Conservation (phyloP, 2,888 invertebrate species). For the Eristalis arbustorum region DNA sequence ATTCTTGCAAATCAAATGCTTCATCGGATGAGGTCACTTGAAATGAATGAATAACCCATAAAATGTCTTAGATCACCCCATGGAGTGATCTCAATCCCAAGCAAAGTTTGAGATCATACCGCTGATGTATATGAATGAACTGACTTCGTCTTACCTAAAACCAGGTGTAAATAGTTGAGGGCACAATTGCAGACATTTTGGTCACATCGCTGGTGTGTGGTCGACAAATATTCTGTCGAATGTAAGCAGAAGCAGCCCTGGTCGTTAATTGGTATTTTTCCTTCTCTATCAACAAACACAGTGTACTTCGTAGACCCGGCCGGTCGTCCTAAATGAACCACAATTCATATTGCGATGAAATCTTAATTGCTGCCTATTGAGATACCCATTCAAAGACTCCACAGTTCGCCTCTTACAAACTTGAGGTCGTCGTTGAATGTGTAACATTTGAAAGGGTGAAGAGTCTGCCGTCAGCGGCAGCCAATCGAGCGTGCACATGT, state of each 20-base stretch:
- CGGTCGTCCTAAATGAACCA: background rate
- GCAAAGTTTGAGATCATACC: background rate
- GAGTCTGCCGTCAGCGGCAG: conserved; percentile 2
- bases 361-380: conserved; percentile 40
- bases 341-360: conserved; percentile 37
- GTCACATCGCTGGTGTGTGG: too few relatives aligned
- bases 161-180: too few relatives aligned
- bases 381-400: conserved; percentile 29
- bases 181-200: too few relatives aligned
- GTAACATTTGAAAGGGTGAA: conserved; percentile 30
- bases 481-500: background rate
- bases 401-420: conserved; percentile 2
- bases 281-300: background rate
- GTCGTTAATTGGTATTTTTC: too few relatives aligned
- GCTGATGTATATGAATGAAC: background rate
- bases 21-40: background rate
- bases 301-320: background rate
- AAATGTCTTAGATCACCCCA: conserved; percentile 13
- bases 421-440: conserved; percentile 39
- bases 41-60: background rate
- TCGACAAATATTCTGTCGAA: too few relatives aligned
- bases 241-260: too few relatives aligned
- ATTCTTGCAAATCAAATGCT: background rate
- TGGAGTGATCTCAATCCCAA: background rate
- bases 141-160: too few relatives aligned